These are phyloP conservation scores for Rhagium mordax DNA, from an alignment of 2,888 invertebrate genomes.

Conservation along the genomic window DNA sequence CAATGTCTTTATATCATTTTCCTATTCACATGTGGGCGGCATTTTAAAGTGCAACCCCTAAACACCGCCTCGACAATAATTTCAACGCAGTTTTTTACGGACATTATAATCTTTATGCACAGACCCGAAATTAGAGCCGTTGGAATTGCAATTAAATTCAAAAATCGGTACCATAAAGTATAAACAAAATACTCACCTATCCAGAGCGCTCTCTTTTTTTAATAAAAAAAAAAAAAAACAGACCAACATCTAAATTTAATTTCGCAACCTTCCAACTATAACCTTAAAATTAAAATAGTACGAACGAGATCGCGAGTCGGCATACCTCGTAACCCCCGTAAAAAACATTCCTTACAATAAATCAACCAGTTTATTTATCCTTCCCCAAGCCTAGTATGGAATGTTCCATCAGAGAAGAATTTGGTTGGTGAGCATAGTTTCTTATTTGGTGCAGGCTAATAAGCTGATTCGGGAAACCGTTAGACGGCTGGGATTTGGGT, in stretches of 20 bases:
- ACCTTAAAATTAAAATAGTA: constrained; percentile 49
- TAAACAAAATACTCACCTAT: neutral
- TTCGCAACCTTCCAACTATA: neutral
- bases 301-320: constrained; percentile 47
- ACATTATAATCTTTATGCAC: neutral
- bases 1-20: constrained; percentile 59
- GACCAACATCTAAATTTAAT: neutral
- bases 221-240: neutral
- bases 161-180: neutral
- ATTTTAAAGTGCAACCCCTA: neutral
- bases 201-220: neutral
- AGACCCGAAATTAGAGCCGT: neutral
- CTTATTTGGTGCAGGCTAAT: constrained; percentile 97
- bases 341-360: constrained; percentile 28
- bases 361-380: constrained; percentile 64
- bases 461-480: constrained; percentile 90
- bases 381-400: constrained; percentile 68
- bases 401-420: constrained; percentile 77
- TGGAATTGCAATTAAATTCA: constrained; percentile 3
- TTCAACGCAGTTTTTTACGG: neutral
- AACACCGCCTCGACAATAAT: neutral
- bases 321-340: constrained; percentile 35
- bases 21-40: constrained; percentile 44
- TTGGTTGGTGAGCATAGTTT: constrained; percentile 95
- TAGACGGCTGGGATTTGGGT: constrained; percentile 74